phyloP scores from a whole-genome alignment of 1,140 invertebrate species.

The honey bee (Apis mellifera) region Amel_HAv3.1 CM009935.2:947501-948000 shows the following conservation, averaged over 20 bases:
- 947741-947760: background rate
- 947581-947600: constrained; percentile 6
- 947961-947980: no score
- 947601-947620: background rate
- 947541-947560: constrained; percentile 36
- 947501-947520: background rate
- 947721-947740: background rate
- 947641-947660: constrained; percentile 35
- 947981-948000: no score
- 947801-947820: no score
- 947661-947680: background rate
- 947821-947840: no score
- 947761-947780: background rate
- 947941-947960: no score
- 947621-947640: background rate
- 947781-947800: no score
- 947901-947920: no score
- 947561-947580: constrained; percentile 37
- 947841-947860: no score
- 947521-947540: constrained; percentile 44
- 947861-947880: no score
- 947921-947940: no score
- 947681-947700: background rate
- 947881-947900: no score
- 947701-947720: no score